Conservation (phyloP, 2,113 vertebrate genomes). For the Calidris pygmaea region DNA sequence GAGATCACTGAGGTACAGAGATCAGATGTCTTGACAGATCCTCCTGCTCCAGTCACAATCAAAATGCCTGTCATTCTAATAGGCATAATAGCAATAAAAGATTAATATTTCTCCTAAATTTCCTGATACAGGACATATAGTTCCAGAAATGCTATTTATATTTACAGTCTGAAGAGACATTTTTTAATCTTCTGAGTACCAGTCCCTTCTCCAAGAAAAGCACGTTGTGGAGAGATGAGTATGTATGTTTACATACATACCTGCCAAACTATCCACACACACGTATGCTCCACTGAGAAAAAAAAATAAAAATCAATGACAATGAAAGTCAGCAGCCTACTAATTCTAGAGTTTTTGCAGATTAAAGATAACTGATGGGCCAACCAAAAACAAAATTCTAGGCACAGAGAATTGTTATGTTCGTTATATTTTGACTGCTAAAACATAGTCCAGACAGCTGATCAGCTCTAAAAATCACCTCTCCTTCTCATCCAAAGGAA, state of each 20-base stretch:
- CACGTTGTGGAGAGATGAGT: too few species aligned
- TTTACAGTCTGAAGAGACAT: neutral
- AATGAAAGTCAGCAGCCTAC: too few species aligned
- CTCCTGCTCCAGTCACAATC: neutral
- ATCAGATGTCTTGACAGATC: neutral
- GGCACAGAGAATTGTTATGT: neutral
- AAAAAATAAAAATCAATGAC: neutral
- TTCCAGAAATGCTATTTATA: neutral
- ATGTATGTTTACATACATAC: accelerated
- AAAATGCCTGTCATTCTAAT: neutral
- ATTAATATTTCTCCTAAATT: neutral
- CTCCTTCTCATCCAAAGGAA: neutral
- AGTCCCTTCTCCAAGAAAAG: neutral
- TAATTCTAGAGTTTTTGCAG: neutral
- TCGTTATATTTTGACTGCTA: neutral
- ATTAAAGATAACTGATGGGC: neutral
- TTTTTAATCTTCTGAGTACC: neutral
- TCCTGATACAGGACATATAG: neutral
- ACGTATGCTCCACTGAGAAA: neutral
- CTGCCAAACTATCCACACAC: neutral
- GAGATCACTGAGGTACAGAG: neutral
- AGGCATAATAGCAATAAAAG: neutral
- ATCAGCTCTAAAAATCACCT: neutral
- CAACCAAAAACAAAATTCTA: neutral
- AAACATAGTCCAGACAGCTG: neutral